These are phyloP conservation scores for Diarsia dahlii DNA, from an alignment of 2,888 invertebrate genomes.

Conservation along the genomic window DNA sequence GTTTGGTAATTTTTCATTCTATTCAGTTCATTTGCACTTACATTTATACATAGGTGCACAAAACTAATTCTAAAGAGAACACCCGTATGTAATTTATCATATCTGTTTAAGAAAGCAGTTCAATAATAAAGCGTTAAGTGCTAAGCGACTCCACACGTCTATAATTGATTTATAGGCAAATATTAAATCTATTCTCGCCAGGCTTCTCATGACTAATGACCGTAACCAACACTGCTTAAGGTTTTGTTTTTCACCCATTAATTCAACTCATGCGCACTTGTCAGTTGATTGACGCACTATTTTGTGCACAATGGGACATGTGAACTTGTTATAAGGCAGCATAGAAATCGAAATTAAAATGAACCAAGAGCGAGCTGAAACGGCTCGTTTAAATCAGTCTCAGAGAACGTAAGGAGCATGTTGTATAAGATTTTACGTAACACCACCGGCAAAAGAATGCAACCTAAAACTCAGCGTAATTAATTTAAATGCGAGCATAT, in stretches of 20 bases:
- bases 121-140: slow-evolving; percentile 83
- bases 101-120: slow-evolving; percentile 77
- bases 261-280: slow-evolving; percentile 76
- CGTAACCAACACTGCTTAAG: slow-evolving; percentile 78
- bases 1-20: background rate
- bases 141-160: slow-evolving; percentile 81
- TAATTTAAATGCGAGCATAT: slow-evolving; percentile 73
- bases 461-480: slow-evolving; percentile 63
- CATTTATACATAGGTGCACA: slow-evolving; percentile 6
- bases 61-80: slow-evolving; percentile 62
- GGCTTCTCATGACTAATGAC: slow-evolving; percentile 84
- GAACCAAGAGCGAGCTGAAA: slow-evolving; percentile 11
- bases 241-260: slow-evolving; percentile 82
- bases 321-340: slow-evolving; percentile 50
- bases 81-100: slow-evolving; percentile 78
- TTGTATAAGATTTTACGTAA: slow-evolving; percentile 28
- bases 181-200: slow-evolving; percentile 89
- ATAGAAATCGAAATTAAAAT: slow-evolving; percentile 40
- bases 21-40: background rate
- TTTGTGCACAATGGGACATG: slow-evolving; percentile 70
- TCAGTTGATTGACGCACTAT: slow-evolving; percentile 82
- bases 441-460: slow-evolving; percentile 42
- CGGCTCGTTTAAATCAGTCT: slow-evolving; percentile 17
- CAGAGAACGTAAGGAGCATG: slow-evolving; percentile 26
- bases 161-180: slow-evolving; percentile 90